phyloP scores from a whole-genome alignment of 2,797 vertebrate genomes.

The Fratercula arctica region DNA sequence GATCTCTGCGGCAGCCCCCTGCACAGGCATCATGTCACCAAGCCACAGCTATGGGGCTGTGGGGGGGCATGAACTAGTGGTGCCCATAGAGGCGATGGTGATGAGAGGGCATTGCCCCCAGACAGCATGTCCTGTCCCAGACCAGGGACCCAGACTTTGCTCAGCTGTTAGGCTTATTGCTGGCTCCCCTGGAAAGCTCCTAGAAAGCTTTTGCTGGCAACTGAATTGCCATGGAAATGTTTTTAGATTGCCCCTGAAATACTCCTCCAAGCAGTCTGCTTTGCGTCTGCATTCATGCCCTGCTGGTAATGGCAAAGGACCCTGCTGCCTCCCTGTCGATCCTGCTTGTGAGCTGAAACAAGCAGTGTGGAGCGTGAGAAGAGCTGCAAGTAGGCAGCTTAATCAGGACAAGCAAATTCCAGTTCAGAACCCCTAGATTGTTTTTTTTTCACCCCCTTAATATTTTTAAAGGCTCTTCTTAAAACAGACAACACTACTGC shows the following conservation, averaged over 20 bases:
- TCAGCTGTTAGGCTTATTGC: not conserved
- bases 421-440: not conserved
- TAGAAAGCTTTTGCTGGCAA: not conserved
- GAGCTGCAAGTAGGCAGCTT: not conserved
- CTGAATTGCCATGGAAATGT: not conserved
- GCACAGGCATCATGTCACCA: not conserved
- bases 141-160: not conserved
- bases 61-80: rapidly evolving
- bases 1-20: not conserved
- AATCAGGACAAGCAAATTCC: not conserved
- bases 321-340: not conserved
- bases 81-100: not conserved
- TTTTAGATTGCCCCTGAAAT: not conserved
- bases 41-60: not conserved
- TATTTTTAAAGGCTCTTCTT: not conserved
- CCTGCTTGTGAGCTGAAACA: not conserved
- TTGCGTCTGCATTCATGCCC: not conserved
- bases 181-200: not conserved
- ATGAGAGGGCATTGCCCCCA: not conserved
- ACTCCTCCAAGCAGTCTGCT: not conserved
- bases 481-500: not conserved
- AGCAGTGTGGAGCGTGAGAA: not conserved
- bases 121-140: rapidly evolving
- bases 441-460: not conserved
- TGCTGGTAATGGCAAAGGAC: not conserved